Base-by-base conservation (phyloP, 2,888 invertebrate species). In the Leucania comma region DNA sequence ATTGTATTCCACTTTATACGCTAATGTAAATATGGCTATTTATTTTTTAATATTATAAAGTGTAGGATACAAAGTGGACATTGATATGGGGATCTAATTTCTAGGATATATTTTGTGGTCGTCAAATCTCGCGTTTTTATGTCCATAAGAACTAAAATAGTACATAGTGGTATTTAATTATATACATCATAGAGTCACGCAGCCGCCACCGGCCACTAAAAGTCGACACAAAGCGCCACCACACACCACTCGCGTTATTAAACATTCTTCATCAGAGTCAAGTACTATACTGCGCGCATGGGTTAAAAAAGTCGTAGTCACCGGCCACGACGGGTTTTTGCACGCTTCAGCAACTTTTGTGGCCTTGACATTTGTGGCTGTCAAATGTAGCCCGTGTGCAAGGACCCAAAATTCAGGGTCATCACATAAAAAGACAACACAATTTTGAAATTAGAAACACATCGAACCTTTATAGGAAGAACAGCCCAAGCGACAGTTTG, bases 71-170 rank as follows among this genome's bases (percentile, higher is more conserved):
- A 73, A 72, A 82, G 80, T 84, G 72, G 70, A 82, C 58, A 75
- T 65, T 82, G 82, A 83, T 83, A 84, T 84, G 72, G 74, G 65
- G 54, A 69, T 73, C 81, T 79, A 83, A 46, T 58, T 62, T 67
- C 74, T 81, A 84, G 14, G 58, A 72, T 74, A 78, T 70, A 61
- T 60, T 59, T 67, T 12, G 62, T 83, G 72, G 77, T 80, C 78
- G 17, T 64, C 20, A 68, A 71, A 74, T 58, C 62, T n/a, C 54
- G 72, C 68, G 68, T 72, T 75, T 72, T 72, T 63, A 78, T 20
- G 20, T 75, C 48, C 38, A 24, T 48, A 2, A n/a, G 58, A 53
- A 53, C 42, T 9, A 53, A 24, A 24, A 70, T 10, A 22, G 17
- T 48, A 9, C 9, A 2, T 48, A n/a, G n/a, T 48, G 0, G n/a